A percentile compares a stretch with the other conserved stretches of the same genome.
phyloP scores from a whole-genome alignment of 2,888 invertebrate genomes.

The Eledona agricola region DNA sequence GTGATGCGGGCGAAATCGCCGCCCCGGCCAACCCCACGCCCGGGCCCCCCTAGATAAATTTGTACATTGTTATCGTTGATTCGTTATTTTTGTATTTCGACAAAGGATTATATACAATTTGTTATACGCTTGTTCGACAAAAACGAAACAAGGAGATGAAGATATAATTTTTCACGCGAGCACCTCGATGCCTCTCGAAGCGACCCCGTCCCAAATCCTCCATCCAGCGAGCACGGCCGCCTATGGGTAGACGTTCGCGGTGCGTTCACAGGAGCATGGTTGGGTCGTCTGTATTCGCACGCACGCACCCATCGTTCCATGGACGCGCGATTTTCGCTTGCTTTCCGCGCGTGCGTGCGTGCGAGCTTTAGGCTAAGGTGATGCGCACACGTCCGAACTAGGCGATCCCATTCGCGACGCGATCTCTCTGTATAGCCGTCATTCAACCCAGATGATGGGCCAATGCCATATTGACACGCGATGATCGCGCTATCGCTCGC shows the following conservation, averaged over 20 bases:
- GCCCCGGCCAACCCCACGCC: slow-evolving; percentile 9
- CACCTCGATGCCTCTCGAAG: slow-evolving; percentile 59
- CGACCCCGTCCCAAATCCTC: slow-evolving; percentile 47
- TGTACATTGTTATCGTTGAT: slow-evolving; percentile 59
- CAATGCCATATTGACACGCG: slow-evolving; percentile 37
- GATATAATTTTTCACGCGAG: slow-evolving; percentile 57
- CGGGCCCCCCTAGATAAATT: slow-evolving; percentile 28
- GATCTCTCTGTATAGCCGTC: slow-evolving; percentile 40
- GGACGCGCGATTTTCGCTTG: neutral
- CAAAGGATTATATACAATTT: slow-evolving; percentile 52
- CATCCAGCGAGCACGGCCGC: slow-evolving; percentile 47
- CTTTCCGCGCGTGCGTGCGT: no score
- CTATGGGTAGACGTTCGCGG: slow-evolving; percentile 24
- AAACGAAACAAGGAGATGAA: slow-evolving; percentile 22
- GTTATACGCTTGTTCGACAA: slow-evolving; percentile 56
- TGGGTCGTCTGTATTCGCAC: neutral
- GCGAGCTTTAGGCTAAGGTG: slow-evolving; percentile 40
- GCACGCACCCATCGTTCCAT: neutral
- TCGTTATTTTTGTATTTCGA: slow-evolving; percentile 61
- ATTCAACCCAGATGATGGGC: slow-evolving; percentile 29
- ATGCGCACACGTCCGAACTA: slow-evolving; percentile 60
- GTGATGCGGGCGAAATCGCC: slow-evolving; percentile 8
- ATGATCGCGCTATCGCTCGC: no score
- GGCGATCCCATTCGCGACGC: slow-evolving; percentile 57
- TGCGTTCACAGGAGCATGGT: slow-evolving; percentile 62